These are phyloP conservation scores for Apogon hyalosoma DNA, from an alignment of 2,797 vertebrate genomes.

Conservation along the genomic window DNA sequence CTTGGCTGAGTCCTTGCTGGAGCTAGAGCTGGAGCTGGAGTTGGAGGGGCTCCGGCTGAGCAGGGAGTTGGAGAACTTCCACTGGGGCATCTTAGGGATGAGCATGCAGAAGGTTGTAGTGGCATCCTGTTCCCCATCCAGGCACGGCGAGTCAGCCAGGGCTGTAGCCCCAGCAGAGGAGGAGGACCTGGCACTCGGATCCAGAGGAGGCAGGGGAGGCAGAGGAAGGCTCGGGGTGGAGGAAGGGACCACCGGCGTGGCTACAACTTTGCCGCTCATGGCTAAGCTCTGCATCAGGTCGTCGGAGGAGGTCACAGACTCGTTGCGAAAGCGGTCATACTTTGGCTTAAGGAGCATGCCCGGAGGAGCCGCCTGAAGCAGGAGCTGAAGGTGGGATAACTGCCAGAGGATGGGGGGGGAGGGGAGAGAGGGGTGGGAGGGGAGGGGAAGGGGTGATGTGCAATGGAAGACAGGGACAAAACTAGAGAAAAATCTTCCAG, in stretches of 20 bases:
- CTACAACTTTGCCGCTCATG: conserved; percentile 89
- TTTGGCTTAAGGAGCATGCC: conserved; percentile 94
- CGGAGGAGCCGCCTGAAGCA: conserved; percentile 82
- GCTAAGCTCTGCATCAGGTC: conserved; percentile 89
- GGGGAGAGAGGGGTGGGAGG: conserved; percentile 36
- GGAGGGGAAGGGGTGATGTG: conserved; percentile 48
- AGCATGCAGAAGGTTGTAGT: conserved; percentile 96
- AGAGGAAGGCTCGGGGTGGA: conserved; percentile 79
- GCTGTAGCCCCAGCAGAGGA: conserved; percentile 74
- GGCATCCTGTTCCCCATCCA: conserved; percentile 89
- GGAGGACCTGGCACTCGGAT: conserved; percentile 72
- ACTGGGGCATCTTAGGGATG: conserved; percentile 94
- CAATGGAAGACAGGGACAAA: conserved; percentile 51
- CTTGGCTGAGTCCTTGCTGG: conserved; percentile 87
- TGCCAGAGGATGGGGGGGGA: conserved; percentile 55
- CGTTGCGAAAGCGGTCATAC: conserved; percentile 93
- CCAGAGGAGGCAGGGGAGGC: conserved; percentile 82
- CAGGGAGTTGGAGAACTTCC: conserved; percentile 93
- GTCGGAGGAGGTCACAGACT: conserved; percentile 89
- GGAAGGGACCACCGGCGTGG: conserved; percentile 82
- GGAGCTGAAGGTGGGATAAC: conserved; percentile 64
- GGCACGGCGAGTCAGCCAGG: conserved; percentile 84
- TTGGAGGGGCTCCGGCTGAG: conserved; percentile 91
- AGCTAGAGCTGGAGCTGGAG: conserved; percentile 83
- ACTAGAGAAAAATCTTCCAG: conserved; percentile 63